A percentile compares a stretch with the other conserved stretches of the same genome.
These are phyloP conservation scores for Tetragonula clypearis DNA, from an alignment of 1,140 invertebrate genomes.

Conservation along the genomic window DNA sequence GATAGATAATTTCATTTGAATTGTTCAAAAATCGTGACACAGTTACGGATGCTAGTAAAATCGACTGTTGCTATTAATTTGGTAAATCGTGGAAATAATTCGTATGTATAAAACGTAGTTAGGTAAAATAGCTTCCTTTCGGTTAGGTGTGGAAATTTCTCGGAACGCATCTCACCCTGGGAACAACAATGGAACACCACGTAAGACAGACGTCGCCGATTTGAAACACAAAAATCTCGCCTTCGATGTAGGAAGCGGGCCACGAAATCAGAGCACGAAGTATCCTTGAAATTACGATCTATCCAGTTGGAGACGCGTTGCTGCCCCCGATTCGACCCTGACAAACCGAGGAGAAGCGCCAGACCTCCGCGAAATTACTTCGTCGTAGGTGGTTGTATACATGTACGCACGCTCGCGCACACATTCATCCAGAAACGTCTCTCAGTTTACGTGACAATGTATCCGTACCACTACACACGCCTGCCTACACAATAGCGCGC, in stretches of 20 bases:
- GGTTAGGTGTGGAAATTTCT: no score
- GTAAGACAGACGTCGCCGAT: background rate
- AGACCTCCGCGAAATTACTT: slow-evolving; percentile 67
- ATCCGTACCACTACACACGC: background rate
- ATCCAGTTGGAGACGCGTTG: slow-evolving; percentile 58
- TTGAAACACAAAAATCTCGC: background rate
- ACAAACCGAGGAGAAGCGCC: slow-evolving; percentile 44
- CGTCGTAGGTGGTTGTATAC: slow-evolving; percentile 45
- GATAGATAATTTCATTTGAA: background rate
- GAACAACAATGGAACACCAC: background rate
- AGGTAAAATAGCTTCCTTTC: background rate
- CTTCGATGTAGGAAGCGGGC: slow-evolving; percentile 4
- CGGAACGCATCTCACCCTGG: background rate
- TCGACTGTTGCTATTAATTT: background rate
- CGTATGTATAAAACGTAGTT: no score
- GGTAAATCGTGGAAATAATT: background rate
- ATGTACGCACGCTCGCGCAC: background rate
- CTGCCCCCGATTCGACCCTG: slow-evolving; percentile 56
- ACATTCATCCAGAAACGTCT: background rate
- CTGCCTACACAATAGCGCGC: background rate
- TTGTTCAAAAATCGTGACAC: background rate
- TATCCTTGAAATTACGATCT: slow-evolving; percentile 61
- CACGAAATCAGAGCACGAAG: slow-evolving; percentile 38
- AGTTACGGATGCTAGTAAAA: background rate
- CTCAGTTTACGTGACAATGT: background rate